These are phyloP conservation scores for Drosophila koepferae DNA, from an alignment of 2,888 invertebrate species.

Conservation along the genomic window DNA sequence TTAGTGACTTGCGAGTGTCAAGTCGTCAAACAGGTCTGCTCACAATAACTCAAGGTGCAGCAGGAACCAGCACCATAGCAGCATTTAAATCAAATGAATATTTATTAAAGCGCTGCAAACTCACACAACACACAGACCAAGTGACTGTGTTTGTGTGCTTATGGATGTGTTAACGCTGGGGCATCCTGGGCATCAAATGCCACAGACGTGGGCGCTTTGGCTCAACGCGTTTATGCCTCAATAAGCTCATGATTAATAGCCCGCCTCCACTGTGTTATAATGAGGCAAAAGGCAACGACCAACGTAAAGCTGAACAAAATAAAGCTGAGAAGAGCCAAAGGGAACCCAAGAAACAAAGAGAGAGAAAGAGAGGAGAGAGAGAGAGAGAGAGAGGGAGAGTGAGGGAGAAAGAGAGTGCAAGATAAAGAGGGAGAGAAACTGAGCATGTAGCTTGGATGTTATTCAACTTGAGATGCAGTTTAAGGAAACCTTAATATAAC, in stretches of 20 bases:
- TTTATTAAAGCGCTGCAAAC: conserved; percentile 67
- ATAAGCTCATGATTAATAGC: conserved; percentile 83
- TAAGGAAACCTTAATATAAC: conserved; percentile 9
- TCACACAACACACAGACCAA: conserved; percentile 8
- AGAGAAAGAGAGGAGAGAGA: background rate
- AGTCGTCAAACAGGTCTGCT: conserved; percentile 72
- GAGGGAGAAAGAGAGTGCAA: background rate
- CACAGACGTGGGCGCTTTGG: conserved; percentile 63
- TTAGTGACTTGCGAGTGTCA: conserved; percentile 50
- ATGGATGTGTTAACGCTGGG: background rate
- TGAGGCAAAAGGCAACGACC: conserved; percentile 70
- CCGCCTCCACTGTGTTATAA: conserved; percentile 63
- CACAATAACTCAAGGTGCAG: conserved; percentile 56
- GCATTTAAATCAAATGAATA: conserved; percentile 70
- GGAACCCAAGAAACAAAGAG: background rate
- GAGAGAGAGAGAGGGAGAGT: background rate
- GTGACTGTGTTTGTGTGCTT: background rate
- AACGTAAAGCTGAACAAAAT: conserved; percentile 34
- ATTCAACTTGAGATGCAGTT: conserved; percentile 30
- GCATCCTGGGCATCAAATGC: conserved; percentile 44
- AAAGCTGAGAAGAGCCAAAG: conserved; percentile 20
- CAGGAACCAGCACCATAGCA: conserved; percentile 11
- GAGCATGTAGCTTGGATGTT: background rate
- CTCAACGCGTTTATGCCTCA: conserved; percentile 82
- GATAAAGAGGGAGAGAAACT: background rate